A percentile compares a stretch with the other conserved stretches of the same genome.
These are phyloP conservation scores for Artibeus jamaicensis DNA, from an alignment of 2,797 vertebrate species.

Conservation along the genomic window DNA sequence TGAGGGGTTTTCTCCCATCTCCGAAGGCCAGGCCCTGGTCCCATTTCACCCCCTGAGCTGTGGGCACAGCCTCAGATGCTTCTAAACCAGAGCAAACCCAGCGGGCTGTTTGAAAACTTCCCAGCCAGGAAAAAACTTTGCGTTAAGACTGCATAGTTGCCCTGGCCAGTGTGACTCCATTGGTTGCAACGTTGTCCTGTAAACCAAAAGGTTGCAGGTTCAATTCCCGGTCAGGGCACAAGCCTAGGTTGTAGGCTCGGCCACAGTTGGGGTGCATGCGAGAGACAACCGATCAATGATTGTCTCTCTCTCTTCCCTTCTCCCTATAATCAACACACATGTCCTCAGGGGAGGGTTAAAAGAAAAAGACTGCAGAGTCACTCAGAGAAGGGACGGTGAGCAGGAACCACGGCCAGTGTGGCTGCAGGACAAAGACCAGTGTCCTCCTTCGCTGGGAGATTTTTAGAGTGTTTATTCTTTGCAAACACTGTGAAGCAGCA, in stretches of 20 bases:
- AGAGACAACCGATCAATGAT: no score
- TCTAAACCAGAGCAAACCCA: neutral
- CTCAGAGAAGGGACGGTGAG: neutral
- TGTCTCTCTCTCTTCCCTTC: neutral
- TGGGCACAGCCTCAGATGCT: neutral
- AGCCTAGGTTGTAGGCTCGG: neutral
- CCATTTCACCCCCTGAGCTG: neutral
- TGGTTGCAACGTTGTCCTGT: neutral
- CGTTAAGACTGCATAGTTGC: neutral
- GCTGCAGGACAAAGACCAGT: neutral
- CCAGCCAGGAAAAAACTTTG: neutral
- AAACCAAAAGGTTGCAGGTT: no score
- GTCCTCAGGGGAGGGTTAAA: neutral
- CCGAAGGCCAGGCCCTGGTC: neutral
- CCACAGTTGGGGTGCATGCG: neutral
- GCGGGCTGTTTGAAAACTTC: neutral
- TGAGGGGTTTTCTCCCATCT: neutral
- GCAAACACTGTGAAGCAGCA: neutral
- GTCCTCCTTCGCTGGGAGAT: neutral
- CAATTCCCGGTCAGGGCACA: no score
- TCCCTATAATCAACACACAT: neutral
- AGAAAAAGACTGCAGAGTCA: neutral
- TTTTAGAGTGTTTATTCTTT: neutral
- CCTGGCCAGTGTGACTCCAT: neutral
- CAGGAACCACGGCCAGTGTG: rapidly evolving